These are phyloP conservation scores for Yponomeuta evonymella DNA, from an alignment of 2,888 invertebrate species.

Conservation along the genomic window DNA sequence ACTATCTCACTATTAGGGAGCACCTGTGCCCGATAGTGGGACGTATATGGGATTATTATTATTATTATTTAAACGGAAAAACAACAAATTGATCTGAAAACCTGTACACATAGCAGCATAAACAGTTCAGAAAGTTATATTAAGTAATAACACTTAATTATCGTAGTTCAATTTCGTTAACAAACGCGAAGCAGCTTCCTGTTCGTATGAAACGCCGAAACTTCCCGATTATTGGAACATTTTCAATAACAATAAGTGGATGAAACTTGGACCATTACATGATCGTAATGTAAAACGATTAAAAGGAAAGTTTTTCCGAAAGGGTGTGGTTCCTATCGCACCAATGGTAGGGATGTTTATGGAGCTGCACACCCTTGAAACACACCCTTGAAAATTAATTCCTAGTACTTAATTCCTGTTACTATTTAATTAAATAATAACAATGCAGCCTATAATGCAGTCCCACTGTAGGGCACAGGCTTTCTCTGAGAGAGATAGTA, in stretches of 20 bases:
- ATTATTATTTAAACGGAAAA: too few relatives aligned
- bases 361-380: conserved; percentile 37
- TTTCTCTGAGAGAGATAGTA: too few relatives aligned
- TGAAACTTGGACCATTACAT: conserved; percentile 58
- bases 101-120: neutral
- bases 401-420: neutral
- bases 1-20: too few relatives aligned
- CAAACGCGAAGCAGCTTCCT: neutral
- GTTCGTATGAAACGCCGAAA: neutral
- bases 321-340: conserved; percentile 44
- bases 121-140: neutral
- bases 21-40: too few relatives aligned
- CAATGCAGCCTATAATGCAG: too few relatives aligned
- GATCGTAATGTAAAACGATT: conserved; percentile 66
- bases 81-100: neutral
- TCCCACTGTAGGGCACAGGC: too few relatives aligned
- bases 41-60: too few relatives aligned
- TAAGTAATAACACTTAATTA: neutral
- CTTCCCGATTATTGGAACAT: conserved; percentile 35
- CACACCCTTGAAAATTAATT: too few relatives aligned
- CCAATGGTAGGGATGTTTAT: conserved; percentile 24
- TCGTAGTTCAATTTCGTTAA: neutral
- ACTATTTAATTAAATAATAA: neutral
- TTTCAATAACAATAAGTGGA: conserved; percentile 46
- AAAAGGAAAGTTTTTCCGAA: conserved; percentile 67